Percentiles rank a stretch among this genome's conserved stretches.
phyloP scores from a whole-genome alignment of 2,888 invertebrate genomes.

The Congeria kusceri region DNA sequence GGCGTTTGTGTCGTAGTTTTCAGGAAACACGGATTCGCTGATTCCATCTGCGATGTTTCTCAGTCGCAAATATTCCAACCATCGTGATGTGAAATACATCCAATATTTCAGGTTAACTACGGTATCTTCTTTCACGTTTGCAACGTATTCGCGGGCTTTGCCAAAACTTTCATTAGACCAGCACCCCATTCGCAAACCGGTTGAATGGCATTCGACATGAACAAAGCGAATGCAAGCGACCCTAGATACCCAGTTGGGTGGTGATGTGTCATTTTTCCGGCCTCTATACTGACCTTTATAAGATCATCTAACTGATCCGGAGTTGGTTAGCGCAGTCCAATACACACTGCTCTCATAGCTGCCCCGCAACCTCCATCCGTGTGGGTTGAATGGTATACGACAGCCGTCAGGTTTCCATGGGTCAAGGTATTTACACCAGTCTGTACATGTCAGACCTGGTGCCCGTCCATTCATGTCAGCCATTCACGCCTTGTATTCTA shows the following conservation, averaged over 20 bases:
- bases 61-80: constrained; percentile 76
- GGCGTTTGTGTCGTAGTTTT: constrained; percentile 70
- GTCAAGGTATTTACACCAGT: constrained; percentile 24
- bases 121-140: constrained; percentile 62
- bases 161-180: constrained; percentile 72
- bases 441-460: constrained; percentile 48
- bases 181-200: constrained; percentile 78
- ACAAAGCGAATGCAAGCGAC: constrained; percentile 80
- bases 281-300: constrained; percentile 81
- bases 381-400: constrained; percentile 63
- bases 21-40: constrained; percentile 74
- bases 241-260: constrained; percentile 84
- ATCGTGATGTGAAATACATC: constrained; percentile 76
- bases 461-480: no score
- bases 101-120: constrained; percentile 76
- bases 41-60: constrained; percentile 73
- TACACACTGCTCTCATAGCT: constrained; percentile 84
- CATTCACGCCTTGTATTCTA: constrained; percentile 75
- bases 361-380: constrained; percentile 84
- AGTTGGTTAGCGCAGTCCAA: constrained; percentile 81
- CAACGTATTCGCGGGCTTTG: constrained; percentile 75
- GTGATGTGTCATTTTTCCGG: constrained; percentile 84
- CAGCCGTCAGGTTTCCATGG: constrained; percentile 42
- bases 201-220: constrained; percentile 81
- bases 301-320: constrained; percentile 76